Percentiles rank a stretch among this genome's conserved stretches.
phyloP scores from a whole-genome alignment of 1,140 invertebrate genomes.

The Triops cancriformis region DNA sequence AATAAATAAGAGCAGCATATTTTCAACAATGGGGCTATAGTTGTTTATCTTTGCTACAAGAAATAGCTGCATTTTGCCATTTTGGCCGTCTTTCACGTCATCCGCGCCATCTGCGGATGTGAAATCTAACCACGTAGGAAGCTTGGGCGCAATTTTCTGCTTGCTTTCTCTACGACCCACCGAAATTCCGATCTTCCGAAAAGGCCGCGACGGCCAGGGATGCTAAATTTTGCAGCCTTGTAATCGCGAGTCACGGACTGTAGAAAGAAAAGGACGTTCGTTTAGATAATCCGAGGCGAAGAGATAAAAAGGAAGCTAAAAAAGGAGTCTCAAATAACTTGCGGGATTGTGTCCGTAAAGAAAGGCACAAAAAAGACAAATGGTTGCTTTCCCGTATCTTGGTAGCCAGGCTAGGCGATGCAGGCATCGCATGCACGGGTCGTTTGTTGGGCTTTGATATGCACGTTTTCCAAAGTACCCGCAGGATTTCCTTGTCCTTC shows the following conservation, averaged over 20 bases:
- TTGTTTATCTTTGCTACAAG: no score
- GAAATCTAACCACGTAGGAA: neutral
- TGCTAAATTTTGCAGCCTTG: neutral
- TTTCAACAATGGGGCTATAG: neutral
- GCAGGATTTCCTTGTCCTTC: constrained; percentile 13
- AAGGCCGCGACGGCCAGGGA: neutral
- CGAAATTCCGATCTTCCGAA: neutral
- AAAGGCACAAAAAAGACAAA: neutral
- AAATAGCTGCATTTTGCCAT: no score
- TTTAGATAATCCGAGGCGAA: neutral
- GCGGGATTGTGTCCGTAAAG: neutral
- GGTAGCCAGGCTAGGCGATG: neutral
- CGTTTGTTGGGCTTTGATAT: neutral
- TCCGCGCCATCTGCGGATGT: neutral
- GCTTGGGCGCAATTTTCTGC: neutral
- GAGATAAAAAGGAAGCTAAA: neutral
- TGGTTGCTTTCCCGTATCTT: neutral
- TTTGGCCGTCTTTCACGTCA: neutral
- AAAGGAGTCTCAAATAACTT: neutral
- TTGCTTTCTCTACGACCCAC: neutral
- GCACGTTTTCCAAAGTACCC: neutral
- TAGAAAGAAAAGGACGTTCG: neutral
- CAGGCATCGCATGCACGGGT: neutral
- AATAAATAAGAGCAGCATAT: neutral
- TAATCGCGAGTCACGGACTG: neutral